A percentile compares a stretch with the other conserved stretches of the same genome.
phyloP scores from a whole-genome alignment of 2,113 vertebrate species.

The Chionis minor region DNA sequence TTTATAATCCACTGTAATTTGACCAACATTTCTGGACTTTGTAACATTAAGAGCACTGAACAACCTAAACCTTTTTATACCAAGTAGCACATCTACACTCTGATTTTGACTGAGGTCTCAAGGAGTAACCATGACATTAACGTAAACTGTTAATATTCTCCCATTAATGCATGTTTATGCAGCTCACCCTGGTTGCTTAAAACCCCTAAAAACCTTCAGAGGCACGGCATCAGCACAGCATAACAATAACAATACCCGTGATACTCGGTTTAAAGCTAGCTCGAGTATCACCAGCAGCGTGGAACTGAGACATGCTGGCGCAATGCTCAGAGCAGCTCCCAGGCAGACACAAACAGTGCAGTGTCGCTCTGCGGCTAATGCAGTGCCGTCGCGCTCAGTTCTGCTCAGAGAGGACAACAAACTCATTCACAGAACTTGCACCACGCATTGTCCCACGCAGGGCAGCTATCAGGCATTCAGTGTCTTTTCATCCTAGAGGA shows the following conservation, averaged over 20 bases:
- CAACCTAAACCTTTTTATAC: neutral
- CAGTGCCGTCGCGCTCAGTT: accelerated
- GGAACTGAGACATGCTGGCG: neutral
- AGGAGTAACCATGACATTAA: accelerated
- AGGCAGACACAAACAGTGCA: too few relatives aligned
- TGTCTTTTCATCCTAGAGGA: neutral
- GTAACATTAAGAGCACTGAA: neutral
- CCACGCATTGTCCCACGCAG: neutral
- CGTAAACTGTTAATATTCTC: neutral
- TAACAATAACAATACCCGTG: neutral
- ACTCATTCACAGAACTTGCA: neutral
- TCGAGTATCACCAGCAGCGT: neutral
- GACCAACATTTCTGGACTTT: neutral
- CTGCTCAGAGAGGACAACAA: neutral
- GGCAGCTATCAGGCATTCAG: neutral
- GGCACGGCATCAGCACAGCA: neutral
- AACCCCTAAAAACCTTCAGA: neutral
- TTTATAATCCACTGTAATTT: neutral
- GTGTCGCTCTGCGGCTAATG: neutral
- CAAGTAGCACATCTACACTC: neutral
- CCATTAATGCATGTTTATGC: neutral
- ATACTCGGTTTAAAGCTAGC: neutral
- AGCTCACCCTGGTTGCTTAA: neutral
- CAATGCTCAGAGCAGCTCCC: neutral
- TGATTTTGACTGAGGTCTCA: neutral